Percentiles rank a stretch among this genome's conserved stretches.
phyloP scores from a whole-genome alignment of 2,113 vertebrate species.

The Pipa parva region DNA sequence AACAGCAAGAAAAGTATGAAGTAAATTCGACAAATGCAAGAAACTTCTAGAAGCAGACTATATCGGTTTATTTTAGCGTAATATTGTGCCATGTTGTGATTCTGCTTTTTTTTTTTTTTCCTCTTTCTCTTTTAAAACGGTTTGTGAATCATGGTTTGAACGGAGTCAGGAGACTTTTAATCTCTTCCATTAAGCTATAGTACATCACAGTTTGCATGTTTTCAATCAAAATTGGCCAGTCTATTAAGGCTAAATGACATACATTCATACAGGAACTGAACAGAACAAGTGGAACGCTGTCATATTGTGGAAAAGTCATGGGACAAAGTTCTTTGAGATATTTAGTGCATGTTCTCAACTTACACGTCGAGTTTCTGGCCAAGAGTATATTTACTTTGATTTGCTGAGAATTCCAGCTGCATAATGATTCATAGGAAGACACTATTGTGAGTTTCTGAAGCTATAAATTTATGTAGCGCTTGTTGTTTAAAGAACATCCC shows the following conservation, averaged over 20 bases:
- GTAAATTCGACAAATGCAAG: constrained; percentile 17
- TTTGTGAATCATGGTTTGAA: constrained; percentile 6
- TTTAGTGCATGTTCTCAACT: too few relatives aligned
- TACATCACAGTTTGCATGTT: neutral
- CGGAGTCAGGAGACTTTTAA: constrained; percentile 15
- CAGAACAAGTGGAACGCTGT: too few relatives aligned
- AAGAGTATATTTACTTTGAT: too few relatives aligned
- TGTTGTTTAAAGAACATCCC: too few relatives aligned
- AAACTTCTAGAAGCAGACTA: constrained; percentile 27
- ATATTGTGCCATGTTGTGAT: constrained; percentile 20
- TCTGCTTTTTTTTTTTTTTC: constrained; percentile 2
- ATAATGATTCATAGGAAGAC: too few relatives aligned
- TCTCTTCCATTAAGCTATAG: constrained; percentile 13
- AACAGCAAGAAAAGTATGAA: constrained; percentile 25
- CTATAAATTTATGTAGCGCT: too few relatives aligned
- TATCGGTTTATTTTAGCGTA: constrained; percentile 15
- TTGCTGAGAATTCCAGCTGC: too few relatives aligned
- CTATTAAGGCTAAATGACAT: neutral
- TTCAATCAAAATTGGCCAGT: neutral
- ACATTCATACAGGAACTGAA: too few relatives aligned
- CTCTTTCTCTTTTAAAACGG: neutral
- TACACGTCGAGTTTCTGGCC: too few relatives aligned
- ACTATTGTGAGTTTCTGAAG: too few relatives aligned
- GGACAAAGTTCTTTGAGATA: too few relatives aligned
- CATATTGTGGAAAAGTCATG: too few relatives aligned